These are phyloP conservation scores for Podarcis raffonei DNA, from an alignment of 2,113 vertebrate genomes.

Conservation along the genomic window DNA sequence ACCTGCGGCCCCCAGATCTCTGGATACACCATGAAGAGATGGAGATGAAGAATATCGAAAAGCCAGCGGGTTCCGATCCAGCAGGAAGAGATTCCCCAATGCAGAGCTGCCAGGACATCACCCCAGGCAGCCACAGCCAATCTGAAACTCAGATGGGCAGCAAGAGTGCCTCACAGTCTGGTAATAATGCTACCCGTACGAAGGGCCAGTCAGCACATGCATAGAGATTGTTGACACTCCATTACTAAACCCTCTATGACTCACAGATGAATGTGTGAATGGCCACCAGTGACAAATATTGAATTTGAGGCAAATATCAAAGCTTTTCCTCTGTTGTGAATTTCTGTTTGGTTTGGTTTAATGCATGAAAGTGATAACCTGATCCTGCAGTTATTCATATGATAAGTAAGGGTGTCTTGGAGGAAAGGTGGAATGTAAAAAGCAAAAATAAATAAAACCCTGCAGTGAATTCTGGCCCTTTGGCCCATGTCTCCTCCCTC, in stretches of 20 bases:
- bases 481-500: background rate
- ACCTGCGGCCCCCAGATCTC: conserved; percentile 91
- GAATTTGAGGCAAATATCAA: background rate
- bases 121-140: conserved; percentile 90
- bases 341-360: background rate
- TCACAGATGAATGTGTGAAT: background rate
- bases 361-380: too few relatives aligned
- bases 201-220: background rate
- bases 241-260: background rate
- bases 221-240: background rate
- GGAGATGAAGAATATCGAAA: conserved; percentile 97
- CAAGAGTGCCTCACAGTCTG: conserved; percentile 90
- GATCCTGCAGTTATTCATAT: background rate
- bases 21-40: conserved; percentile 98
- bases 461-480: background rate
- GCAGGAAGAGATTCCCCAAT: conserved; percentile 82
- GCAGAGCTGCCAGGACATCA: conserved; percentile 89
- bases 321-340: background rate
- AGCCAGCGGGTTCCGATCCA: conserved; percentile 81
- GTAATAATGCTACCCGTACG: conserved; percentile 60
- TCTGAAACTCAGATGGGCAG: conserved; percentile 91
- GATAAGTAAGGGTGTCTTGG: too few relatives aligned
- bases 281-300: background rate
- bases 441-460: background rate
- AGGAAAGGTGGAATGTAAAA: too few relatives aligned